phyloP scores from a whole-genome alignment of 2,888 invertebrate species.

The Isotomurus palustris region DNA sequence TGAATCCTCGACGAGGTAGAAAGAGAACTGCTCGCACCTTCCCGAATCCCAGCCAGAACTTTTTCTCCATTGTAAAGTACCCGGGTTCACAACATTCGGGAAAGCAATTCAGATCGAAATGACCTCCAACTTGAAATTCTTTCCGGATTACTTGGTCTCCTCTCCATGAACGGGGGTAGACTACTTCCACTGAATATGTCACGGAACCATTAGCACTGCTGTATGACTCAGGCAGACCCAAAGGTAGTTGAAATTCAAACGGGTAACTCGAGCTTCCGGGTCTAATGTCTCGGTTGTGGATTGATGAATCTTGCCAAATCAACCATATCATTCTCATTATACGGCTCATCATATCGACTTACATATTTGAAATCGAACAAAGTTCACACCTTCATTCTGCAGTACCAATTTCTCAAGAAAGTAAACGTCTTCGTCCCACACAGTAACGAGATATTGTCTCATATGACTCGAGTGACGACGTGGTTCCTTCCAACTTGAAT shows the following conservation, averaged over 20 bases:
- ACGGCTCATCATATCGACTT: too few relatives aligned
- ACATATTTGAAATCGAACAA: too few relatives aligned
- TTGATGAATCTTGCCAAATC: not conserved
- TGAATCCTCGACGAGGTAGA: conserved; percentile 19
- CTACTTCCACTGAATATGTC: conserved; percentile 19
- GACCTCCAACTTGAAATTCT: conserved; percentile 20
- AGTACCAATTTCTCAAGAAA: conserved; percentile 23
- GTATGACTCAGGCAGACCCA: conserved; percentile 20
- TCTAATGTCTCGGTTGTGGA: conserved; percentile 12
- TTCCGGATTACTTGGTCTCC: conserved; percentile 16
- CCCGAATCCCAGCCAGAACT: conserved; percentile 28
- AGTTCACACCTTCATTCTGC: conserved; percentile 21
- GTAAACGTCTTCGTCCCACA: conserved; percentile 28
- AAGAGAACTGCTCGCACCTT: conserved; percentile 17
- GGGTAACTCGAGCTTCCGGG: conserved; percentile 28
- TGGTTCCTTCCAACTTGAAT: conserved; percentile 32
- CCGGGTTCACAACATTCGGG: conserved; percentile 20
- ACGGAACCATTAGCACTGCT: conserved; percentile 27
- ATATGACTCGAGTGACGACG: conserved; percentile 13
- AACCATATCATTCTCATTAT: too few relatives aligned
- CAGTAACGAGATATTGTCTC: conserved; percentile 27
- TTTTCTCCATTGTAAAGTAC: conserved; percentile 23
- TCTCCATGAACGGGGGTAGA: conserved; percentile 28
- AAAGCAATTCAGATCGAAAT: conserved; percentile 20
- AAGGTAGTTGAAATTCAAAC: conserved; percentile 28